Evolutionary conservation across 1,140 invertebrate genomes (phyloP).

Genomic region (Apolygus lucorum): DNA sequence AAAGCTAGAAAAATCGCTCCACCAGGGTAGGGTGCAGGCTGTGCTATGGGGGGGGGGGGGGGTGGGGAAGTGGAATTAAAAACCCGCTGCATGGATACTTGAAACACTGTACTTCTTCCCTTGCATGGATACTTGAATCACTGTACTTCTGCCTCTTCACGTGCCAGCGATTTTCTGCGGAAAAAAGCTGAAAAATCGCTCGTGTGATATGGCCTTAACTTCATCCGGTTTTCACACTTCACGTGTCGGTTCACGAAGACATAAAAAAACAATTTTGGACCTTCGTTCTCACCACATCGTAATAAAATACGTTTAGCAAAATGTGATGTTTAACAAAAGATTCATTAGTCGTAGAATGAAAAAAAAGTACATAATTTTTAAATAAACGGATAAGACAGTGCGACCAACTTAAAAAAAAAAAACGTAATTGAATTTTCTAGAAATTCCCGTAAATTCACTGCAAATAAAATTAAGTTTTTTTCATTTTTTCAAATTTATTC

Average conservation of each 20-base stretch:
- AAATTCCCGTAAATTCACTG: background rate
- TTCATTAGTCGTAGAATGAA: constrained; percentile 23
- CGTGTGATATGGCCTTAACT: background rate
- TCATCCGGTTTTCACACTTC: background rate
- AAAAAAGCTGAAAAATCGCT: background rate
- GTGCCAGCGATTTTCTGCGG: background rate
- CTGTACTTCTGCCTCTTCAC: background rate
- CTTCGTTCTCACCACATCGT: background rate
- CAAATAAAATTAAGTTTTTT: background rate
- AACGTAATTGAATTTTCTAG: background rate
- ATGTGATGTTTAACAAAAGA: constrained; percentile 17
- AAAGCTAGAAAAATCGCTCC: too few relatives aligned
- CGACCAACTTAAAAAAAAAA: constrained; percentile 24
- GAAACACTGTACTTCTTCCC: too few relatives aligned
- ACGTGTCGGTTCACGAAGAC: background rate
- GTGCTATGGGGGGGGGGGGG: too few relatives aligned
- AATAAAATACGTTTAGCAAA: constrained; percentile 25
- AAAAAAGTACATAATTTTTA: background rate
- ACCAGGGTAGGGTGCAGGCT: too few relatives aligned
- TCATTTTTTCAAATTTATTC: background rate
- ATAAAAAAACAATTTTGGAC: background rate
- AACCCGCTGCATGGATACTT: too few relatives aligned
- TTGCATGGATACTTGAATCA: background rate
- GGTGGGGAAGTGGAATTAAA: too few relatives aligned
- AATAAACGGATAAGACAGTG: constrained; percentile 18